Base-by-base conservation (phyloP, 1,140 invertebrate species). In the Oryctes rhinoceros region DNA sequence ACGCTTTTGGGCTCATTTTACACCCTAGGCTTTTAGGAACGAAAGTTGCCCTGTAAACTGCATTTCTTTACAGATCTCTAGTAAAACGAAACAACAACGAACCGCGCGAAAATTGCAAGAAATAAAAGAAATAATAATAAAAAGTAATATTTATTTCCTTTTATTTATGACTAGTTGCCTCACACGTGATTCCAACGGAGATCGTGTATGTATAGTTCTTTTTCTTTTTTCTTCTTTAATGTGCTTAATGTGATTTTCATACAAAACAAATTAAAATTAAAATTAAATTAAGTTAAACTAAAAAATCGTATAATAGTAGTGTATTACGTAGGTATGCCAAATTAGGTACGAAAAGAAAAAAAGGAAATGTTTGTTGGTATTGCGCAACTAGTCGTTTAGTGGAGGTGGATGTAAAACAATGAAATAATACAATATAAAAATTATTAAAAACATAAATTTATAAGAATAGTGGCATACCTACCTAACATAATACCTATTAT, bases 141-240 rank as follows among this genome's bases (percentile, higher is more conserved):
- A 84, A 85, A 78, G 83, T 83, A 84, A 83, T 82, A 83, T 82
- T 59, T 59, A 59, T 59, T 59, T 59, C n/a, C 83, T 78, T 78
- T 82, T 78, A 83, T 83, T 83, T 84, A 82, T 88, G 87, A 88
- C 87, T 88, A 88, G 87, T 88, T 88, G 85, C 86, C 84, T 85
- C 85, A 88, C 86, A 88, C 87, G 49, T 59, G 49, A 81, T 84
- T 86, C 84, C 85, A 82, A 82, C 81, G 79, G 81, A 83, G 82
- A 85, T 82, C 82, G 84, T 86, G 84, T 85, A 84, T 76, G 15
- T 71, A 71, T 76, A 48, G 18, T 78, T 30, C 24, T 44, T 44
- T 44, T 10, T 44, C 2, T 44, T 78, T 30, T 6, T 44, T 44
- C 5, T 10, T 44, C 2, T 44, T 44, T 44, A 78, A 53, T 44